These are phyloP conservation scores for Nautilus pompilius DNA, from an alignment of 1,140 invertebrate genomes.

Conservation along the genomic window DNA sequence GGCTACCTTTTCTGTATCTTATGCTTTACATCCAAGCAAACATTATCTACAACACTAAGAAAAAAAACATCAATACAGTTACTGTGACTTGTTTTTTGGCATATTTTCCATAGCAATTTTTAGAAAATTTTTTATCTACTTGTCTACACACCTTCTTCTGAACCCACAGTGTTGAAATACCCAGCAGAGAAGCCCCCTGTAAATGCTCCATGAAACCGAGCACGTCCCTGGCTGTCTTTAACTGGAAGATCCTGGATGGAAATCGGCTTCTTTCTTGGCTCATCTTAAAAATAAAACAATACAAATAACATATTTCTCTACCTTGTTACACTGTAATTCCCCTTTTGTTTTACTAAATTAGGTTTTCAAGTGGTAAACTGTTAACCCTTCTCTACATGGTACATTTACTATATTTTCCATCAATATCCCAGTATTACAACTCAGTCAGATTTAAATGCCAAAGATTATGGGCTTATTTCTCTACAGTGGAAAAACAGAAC, in stretches of 20 bases:
- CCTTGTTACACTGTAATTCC: not conserved
- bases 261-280: constrained; percentile 59
- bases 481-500: too few species aligned
- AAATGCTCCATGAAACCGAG: constrained; percentile 97
- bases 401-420: too few species aligned
- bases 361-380: too few species aligned
- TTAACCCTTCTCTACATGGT: too few species aligned
- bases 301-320: not conserved
- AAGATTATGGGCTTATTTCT: too few species aligned
- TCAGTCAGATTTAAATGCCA: too few species aligned
- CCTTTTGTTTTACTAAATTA: too few species aligned
- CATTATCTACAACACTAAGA: too few species aligned
- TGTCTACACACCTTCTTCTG: constrained; percentile 75
- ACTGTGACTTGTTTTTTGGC: too few species aligned
- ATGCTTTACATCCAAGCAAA: not conserved
- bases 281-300: constrained; percentile 25
- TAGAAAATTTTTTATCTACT: not conserved
- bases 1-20: too few species aligned
- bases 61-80: too few species aligned
- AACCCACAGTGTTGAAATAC: constrained; percentile 94
- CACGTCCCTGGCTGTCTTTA: constrained; percentile 81
- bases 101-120: not conserved
- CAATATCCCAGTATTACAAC: too few species aligned
- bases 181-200: constrained; percentile 99
- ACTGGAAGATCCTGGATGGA: constrained; percentile 87